Evolutionary conservation across 2,113 vertebrate genomes (phyloP).

Genomic region (Hepsetus odoe): DNA sequence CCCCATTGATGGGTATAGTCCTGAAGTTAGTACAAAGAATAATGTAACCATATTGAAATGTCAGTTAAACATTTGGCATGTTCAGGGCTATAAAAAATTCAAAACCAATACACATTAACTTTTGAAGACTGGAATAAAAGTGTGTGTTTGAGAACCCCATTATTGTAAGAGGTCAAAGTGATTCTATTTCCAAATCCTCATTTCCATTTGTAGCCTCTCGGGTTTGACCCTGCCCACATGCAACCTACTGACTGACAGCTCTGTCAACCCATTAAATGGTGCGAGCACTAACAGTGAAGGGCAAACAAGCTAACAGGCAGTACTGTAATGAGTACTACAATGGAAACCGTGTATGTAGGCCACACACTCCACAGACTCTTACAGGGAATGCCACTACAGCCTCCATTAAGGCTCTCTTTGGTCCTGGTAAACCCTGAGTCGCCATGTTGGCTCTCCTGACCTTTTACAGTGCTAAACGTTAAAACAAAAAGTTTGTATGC

Average conservation of each 20-base stretch:
- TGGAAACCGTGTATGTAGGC: constrained; percentile 31
- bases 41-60: too few relatives aligned
- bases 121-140: too few relatives aligned
- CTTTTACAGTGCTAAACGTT: not conserved
- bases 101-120: not conserved
- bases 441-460: constrained; percentile 34
- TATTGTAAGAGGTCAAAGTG: constrained; percentile 10
- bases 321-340: not conserved
- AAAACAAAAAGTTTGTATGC: constrained; percentile 7
- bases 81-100: too few relatives aligned
- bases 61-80: too few relatives aligned
- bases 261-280: constrained; percentile 36
- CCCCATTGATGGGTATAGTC: too few relatives aligned
- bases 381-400: constrained; percentile 67
- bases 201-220: constrained; percentile 41
- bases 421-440: constrained; percentile 14
- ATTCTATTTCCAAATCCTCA: constrained; percentile 9
- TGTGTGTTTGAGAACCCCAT: constrained; percentile 8
- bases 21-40: too few relatives aligned
- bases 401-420: constrained; percentile 76
- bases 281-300: constrained; percentile 33
- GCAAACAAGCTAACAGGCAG: constrained; percentile 10
- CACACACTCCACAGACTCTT: constrained; percentile 37
- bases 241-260: constrained; percentile 51
- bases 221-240: constrained; percentile 50